These are phyloP conservation scores for Montipora sp. DNA, from an alignment of 64 coral and sea anemone genomes.

Conservation along the genomic window DNA sequence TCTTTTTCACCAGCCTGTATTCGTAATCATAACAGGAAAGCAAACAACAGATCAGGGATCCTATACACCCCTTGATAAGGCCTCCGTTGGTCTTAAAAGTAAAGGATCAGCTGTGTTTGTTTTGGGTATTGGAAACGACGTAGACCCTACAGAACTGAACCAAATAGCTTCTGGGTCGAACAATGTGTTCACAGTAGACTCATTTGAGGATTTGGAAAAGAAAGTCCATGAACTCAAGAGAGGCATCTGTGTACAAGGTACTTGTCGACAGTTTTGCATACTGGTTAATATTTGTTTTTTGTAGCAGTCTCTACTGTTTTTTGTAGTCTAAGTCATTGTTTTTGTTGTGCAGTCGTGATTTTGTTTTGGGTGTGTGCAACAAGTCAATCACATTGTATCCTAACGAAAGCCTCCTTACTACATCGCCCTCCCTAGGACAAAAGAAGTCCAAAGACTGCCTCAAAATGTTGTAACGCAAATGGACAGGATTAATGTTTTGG, in stretches of 20 bases:
- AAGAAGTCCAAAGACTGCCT: no score
- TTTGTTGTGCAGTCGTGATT: no score
- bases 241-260: constrained; percentile 13
- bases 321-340: no score
- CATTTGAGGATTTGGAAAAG: constrained; percentile 32
- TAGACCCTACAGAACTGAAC: background rate
- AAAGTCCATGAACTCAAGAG: background rate
- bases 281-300: no score
- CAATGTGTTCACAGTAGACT: constrained; percentile 30
- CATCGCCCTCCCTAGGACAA: no score
- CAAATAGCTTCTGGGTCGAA: constrained; percentile 11
- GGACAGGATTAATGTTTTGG: no score
- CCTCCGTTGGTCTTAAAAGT: constrained; percentile 16
- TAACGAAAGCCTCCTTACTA: no score
- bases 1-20: constrained; percentile 18
- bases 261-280: background rate
- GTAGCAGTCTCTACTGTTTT: no score
- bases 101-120: constrained; percentile 44
- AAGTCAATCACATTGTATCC: no score
- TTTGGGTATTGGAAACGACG: constrained; percentile 47
- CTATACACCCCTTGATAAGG: constrained; percentile 12
- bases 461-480: no score
- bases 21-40: constrained; percentile 57
- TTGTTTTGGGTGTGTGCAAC: no score
- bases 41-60: constrained; percentile 16